Evolutionary conservation across 1,140 invertebrate genomes (phyloP).

Genomic region (Eurosta solidaginis): DNA sequence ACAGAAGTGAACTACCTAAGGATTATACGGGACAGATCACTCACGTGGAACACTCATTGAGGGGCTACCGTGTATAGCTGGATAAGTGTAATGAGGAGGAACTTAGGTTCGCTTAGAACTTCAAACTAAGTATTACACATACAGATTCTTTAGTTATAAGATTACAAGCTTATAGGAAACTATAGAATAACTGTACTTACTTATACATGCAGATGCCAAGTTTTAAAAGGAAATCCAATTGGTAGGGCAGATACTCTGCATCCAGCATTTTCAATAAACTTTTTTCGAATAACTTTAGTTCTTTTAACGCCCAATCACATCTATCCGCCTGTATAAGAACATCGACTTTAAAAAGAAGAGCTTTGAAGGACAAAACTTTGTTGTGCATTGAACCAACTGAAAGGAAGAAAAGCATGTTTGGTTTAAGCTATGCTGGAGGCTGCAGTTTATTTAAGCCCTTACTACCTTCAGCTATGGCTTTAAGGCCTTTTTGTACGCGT

Average conservation of each 20-base stretch:
- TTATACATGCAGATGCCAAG: neutral
- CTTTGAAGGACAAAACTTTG: neutral
- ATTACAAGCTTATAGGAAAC: no score
- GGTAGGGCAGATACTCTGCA: neutral
- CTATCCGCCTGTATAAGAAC: neutral
- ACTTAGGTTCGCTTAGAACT: no score
- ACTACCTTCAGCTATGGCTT: neutral
- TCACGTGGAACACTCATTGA: no score
- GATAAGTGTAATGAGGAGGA: no score
- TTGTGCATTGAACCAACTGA: neutral
- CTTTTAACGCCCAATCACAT: slow-evolving; percentile 1
- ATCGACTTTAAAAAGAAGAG: neutral
- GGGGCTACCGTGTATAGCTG: no score
- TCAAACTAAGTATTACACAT: no score
- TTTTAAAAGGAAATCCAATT: neutral
- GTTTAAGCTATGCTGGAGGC: neutral
- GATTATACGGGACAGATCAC: no score
- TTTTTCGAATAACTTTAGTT: neutral
- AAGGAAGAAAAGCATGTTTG: neutral
- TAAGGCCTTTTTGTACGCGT: neutral
- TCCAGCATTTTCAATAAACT: neutral
- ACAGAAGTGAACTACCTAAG: no score
- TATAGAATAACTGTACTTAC: no score
- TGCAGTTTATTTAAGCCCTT: neutral
- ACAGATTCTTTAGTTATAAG: no score